A percentile compares a stretch with the other conserved stretches of the same genome.
These are phyloP conservation scores for Agrochola lota DNA, from an alignment of 2,888 invertebrate genomes.

Conservation along the genomic window DNA sequence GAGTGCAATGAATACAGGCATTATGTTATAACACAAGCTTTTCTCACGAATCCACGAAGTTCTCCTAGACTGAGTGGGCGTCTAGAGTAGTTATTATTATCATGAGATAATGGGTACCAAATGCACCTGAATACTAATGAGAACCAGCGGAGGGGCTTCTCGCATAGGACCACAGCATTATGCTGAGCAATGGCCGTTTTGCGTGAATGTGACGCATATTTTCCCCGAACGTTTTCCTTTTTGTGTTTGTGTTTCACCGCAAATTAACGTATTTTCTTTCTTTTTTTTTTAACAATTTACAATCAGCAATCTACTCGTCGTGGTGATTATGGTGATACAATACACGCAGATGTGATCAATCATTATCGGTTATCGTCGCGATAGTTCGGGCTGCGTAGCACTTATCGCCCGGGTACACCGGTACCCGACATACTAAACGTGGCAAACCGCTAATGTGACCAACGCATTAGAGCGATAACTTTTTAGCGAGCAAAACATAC, in stretches of 20 bases:
- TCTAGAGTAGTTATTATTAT: background rate
- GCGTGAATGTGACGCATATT: background rate
- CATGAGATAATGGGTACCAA: background rate
- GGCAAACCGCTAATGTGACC: no score
- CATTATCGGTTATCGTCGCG: no score
- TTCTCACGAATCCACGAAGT: background rate
- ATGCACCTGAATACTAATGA: background rate
- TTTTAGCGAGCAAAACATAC: no score
- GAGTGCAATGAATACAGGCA: background rate
- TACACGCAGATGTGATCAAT: no score
- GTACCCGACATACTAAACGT: no score
- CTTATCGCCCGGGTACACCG: no score
- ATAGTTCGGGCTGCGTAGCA: no score
- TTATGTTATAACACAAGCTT: background rate
- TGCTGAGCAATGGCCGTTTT: background rate
- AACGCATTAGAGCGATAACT: no score
- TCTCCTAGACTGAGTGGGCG: background rate
- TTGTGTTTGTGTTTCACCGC: background rate
- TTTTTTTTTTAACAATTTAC: background rate
- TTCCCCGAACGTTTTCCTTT: background rate
- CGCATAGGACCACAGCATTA: background rate
- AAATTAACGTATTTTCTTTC: background rate
- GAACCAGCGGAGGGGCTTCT: background rate
- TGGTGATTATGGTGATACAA: background rate
- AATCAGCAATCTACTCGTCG: background rate